Evolutionary conservation across 1,140 invertebrate genomes (phyloP).

Genomic region (Atta colombica): DNA sequence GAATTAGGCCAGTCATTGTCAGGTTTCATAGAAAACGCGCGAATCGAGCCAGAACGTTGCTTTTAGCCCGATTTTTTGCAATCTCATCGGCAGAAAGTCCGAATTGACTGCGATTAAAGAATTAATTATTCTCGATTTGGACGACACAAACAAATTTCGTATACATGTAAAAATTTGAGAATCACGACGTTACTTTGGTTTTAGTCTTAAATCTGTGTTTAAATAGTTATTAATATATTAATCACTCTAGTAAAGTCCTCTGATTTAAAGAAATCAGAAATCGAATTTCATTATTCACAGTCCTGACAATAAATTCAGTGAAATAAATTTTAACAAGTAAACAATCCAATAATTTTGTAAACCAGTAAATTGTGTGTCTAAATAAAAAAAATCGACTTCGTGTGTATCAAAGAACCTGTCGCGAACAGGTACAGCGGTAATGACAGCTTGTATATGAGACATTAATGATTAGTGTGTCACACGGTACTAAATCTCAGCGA

Average conservation of each 20-base stretch:
- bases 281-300: not conserved
- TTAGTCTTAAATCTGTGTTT: not conserved
- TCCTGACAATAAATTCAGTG: not conserved
- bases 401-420: slow-evolving; percentile 38
- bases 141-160: not conserved
- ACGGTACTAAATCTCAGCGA: slow-evolving; percentile 33
- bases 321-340: slow-evolving; percentile 1
- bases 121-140: not conserved
- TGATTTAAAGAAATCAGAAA: not conserved
- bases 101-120: slow-evolving; percentile 31
- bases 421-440: slow-evolving; percentile 21
- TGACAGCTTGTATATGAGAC: slow-evolving; percentile 24
- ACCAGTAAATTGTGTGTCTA: not conserved
- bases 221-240: not conserved
- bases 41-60: slow-evolving; percentile 1
- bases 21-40: slow-evolving; percentile 28
- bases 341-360: slow-evolving; percentile 19
- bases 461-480: slow-evolving; percentile 12
- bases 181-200: not conserved
- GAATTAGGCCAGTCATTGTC: slow-evolving; percentile 62
- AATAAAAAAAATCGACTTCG: not conserved
- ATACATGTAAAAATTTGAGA: not conserved
- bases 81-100: slow-evolving; percentile 7
- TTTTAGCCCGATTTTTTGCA: slow-evolving; percentile 10
- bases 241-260: not conserved